Evolutionary conservation across 2,797 vertebrate genomes (phyloP).

Genomic region (Enteromius argenteus): DNA sequence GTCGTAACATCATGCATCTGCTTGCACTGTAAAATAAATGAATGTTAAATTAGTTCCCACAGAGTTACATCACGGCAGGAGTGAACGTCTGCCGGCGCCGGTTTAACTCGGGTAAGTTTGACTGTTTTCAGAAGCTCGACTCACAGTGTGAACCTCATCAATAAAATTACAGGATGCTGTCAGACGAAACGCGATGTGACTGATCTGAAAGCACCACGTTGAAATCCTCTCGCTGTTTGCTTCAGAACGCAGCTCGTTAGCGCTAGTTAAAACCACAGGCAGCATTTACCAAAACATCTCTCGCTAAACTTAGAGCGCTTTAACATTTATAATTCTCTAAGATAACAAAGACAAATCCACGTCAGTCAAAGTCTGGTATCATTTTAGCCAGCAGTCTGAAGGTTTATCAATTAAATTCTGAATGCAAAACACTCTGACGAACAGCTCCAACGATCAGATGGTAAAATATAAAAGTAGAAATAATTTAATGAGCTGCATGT

Average conservation of each 20-base stretch:
- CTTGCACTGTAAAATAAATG: constrained; percentile 34
- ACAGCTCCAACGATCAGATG: neutral
- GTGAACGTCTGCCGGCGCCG: neutral
- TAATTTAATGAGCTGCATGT: constrained; percentile 16
- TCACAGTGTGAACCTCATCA: constrained; percentile 10
- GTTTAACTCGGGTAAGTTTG: neutral
- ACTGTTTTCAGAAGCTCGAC: constrained; percentile 20
- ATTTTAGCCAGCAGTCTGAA: neutral
- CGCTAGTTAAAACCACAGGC: neutral
- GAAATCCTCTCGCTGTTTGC: neutral
- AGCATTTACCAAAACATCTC: neutral
- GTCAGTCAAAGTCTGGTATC: neutral
- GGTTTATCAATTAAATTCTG: neutral
- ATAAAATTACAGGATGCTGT: constrained; percentile 28
- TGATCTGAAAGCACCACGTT: neutral
- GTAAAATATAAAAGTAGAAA: neutral
- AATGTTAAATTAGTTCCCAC: constrained; percentile 28
- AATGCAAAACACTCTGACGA: neutral
- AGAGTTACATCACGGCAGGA: constrained; percentile 4
- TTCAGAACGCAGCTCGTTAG: neutral
- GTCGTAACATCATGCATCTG: neutral
- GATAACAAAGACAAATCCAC: constrained; percentile 1
- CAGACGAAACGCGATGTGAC: constrained; percentile 11
- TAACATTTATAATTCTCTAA: neutral
- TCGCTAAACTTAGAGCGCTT: neutral